Evolutionary conservation across 1,140 invertebrate genomes (phyloP).

Genomic region (Nebria ingens): DNA sequence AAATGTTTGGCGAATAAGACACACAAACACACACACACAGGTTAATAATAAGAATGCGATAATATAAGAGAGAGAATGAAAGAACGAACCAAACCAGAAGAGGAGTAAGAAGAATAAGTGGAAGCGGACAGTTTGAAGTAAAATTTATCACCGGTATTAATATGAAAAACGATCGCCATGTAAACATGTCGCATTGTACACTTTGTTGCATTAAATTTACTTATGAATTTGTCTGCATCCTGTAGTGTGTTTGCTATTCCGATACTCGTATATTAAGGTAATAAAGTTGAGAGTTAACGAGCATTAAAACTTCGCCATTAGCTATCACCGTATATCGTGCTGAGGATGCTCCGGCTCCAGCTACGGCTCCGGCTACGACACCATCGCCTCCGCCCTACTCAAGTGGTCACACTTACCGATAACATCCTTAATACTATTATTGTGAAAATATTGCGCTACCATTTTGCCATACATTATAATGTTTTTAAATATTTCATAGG

Average conservation of each 20-base stretch:
- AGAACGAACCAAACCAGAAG: not conserved
- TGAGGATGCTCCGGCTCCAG: too few relatives aligned
- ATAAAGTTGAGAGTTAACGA: slow-evolving; percentile 17
- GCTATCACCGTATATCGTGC: slow-evolving; percentile 10
- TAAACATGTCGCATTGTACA: slow-evolving; percentile 9
- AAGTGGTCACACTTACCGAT: too few relatives aligned
- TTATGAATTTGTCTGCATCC: slow-evolving; percentile 6
- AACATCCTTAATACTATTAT: too few relatives aligned
- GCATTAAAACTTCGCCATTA: slow-evolving; percentile 18
- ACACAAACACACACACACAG: too few relatives aligned
- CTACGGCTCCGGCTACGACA: too few relatives aligned
- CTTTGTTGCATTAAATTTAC: slow-evolving; percentile 9
- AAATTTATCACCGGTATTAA: slow-evolving; percentile 7
- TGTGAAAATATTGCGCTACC: not conserved
- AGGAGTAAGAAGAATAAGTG: not conserved
- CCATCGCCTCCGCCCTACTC: too few relatives aligned
- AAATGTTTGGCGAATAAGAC: too few relatives aligned
- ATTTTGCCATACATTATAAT: not conserved
- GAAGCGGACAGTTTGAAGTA: slow-evolving; percentile 5
- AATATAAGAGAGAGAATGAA: too few relatives aligned
- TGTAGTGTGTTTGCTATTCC: slow-evolving; percentile 9
- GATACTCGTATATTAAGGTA: slow-evolving; percentile 14
- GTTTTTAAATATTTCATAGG: too few relatives aligned
- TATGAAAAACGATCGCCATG: slow-evolving; percentile 7
- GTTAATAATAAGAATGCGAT: too few relatives aligned